Base-by-base conservation (phyloP, 2,888 invertebrate species). In the Cantharis rustica region DNA sequence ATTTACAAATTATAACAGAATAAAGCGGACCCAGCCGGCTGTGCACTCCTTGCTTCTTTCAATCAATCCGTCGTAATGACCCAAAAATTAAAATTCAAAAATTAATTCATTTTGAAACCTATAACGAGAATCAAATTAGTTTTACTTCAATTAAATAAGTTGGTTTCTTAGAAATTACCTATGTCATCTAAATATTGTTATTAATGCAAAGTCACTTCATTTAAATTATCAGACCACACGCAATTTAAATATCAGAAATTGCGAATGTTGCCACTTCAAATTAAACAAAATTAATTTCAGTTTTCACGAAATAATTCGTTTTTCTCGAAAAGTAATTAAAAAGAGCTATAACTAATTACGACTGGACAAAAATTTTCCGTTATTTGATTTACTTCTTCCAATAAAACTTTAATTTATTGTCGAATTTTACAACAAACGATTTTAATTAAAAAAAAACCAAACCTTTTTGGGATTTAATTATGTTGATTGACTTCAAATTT, bases 201-300 rank as follows among this genome's bases (percentile, higher is more conserved):
- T 72, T 72, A 66, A 66, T 72, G 72, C 72, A n/a, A 66, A 72
- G 72, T 72, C 72, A 72, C 23, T 72, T 72, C 64, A 72, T 72
- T 72, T 72, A 72, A 72, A 72, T 72, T 72, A 72, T 72, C 66
- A 15, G 72, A 72, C 72, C 72, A 72, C 72, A 72, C 72, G 72
- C 72, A 72, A 63, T 71, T 71, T 71, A 71, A 71, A 71, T 31
- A 63, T 64, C 26, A 71, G 11, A 69, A 16, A n/a, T 31, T 69
- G 7, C 13, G 7, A 47, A 47, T n/a, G n/a, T n/a, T n/a, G n/a
- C 7, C 7, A 47, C n/a, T 47, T 3, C 3, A 31, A 31, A 47
- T 47, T 47, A 47, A 47, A 47, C n/a, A n/a, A 47, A 13, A 1
- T 47, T 7, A 47, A 47, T 47, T 47, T 47, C 7, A 47, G 13